Evolutionary conservation across 2,888 invertebrate genomes (phyloP).

Genomic region (Gisinianus flammeolus): DNA sequence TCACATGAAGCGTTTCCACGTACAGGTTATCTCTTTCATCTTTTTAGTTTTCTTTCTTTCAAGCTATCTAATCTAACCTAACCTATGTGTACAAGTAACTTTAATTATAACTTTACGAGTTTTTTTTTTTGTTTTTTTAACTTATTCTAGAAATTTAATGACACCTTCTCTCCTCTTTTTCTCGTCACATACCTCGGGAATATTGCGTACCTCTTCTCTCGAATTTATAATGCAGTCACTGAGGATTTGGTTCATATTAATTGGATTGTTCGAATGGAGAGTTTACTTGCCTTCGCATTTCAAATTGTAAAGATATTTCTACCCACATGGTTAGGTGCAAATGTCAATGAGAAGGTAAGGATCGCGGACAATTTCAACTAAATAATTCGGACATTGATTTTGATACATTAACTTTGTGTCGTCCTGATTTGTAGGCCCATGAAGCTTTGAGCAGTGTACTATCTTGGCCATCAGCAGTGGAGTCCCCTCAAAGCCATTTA

Average conservation of each 20-base stretch:
- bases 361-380: not conserved
- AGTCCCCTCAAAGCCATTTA: constrained; percentile 29
- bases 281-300: constrained; percentile 43
- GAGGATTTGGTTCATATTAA: constrained; percentile 40
- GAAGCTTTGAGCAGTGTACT: constrained; percentile 43
- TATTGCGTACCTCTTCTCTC: constrained; percentile 42
- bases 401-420: not conserved
- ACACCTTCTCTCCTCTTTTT: constrained; percentile 46
- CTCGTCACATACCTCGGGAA: constrained; percentile 48
- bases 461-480: constrained; percentile 44
- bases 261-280: constrained; percentile 38
- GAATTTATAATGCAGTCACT: constrained; percentile 43
- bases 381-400: not conserved
- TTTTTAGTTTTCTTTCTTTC: too few species aligned
- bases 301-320: constrained; percentile 45
- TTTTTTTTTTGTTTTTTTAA: too few species aligned
- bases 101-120: too few species aligned
- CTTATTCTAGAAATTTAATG: too few species aligned
- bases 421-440: constrained; percentile 40
- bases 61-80: too few species aligned
- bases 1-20: too few species aligned
- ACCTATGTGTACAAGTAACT: too few species aligned
- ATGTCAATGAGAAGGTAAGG: constrained; percentile 46
- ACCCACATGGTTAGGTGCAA: constrained; percentile 48
- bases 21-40: too few species aligned